phyloP scores from a whole-genome alignment of 2,113 vertebrate species.

The Hystrix cristata region DNA sequence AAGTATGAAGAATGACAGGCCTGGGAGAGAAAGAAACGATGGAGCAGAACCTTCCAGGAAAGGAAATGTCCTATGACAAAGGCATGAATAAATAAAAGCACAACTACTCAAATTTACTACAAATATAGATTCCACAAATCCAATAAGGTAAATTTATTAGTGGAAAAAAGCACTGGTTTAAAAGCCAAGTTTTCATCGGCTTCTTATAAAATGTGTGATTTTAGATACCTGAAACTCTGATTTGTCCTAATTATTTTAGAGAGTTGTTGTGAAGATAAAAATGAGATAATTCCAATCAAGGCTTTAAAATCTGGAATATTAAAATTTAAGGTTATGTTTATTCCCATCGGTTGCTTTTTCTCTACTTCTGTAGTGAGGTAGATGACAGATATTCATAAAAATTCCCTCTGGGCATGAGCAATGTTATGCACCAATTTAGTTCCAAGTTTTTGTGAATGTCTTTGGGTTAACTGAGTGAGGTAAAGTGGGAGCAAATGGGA shows the following conservation, averaged over 20 bases:
- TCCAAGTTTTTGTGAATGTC: conserved; percentile 4
- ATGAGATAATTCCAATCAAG: conserved; percentile 16
- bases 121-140: neutral
- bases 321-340: neutral
- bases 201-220: conserved; percentile 21
- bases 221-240: neutral
- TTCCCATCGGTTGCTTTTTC: neutral
- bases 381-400: neutral
- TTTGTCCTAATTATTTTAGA: neutral
- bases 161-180: neutral
- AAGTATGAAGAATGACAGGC: neutral
- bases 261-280: conserved; percentile 24
- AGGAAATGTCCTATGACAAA: neutral
- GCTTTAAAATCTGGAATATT: conserved; percentile 51
- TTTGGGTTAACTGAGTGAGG: neutral
- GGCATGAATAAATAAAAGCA: conserved; percentile 35
- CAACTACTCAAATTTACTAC: neutral
- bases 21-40: neutral
- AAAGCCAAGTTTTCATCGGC: neutral
- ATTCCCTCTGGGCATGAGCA: neutral
- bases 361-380: neutral
- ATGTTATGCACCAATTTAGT: neutral
- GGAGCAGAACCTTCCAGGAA: neutral
- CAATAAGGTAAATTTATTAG: neutral
- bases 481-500: neutral